phyloP scores from a whole-genome alignment of 2,113 vertebrate species.

The Semicossyphus pulcher region DNA sequence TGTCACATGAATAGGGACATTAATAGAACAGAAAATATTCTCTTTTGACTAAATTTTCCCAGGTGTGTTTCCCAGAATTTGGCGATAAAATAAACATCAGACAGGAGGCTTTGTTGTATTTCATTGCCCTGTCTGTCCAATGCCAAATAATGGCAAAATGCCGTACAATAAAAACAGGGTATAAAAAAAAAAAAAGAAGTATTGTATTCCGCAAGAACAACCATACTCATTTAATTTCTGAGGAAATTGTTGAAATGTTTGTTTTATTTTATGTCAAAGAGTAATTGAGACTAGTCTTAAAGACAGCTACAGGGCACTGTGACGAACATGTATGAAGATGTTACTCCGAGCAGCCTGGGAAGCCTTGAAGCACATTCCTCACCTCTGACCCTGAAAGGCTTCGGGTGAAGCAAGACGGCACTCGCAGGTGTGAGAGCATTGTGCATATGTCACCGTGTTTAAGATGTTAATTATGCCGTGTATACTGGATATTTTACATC shows the following conservation, averaged over 20 bases:
- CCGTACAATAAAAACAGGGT: not conserved
- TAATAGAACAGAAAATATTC: no score
- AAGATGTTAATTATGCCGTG: no score
- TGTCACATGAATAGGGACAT: no score
- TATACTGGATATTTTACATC: not conserved
- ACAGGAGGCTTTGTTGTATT: no score
- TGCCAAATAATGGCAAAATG: no score
- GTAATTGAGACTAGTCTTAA: not conserved
- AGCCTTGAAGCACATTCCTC: conserved; percentile 65
- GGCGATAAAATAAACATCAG: not conserved
- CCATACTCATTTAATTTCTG: not conserved
- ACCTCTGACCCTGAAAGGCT: conserved; percentile 14
- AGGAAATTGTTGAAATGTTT: not conserved
- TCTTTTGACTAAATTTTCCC: no score
- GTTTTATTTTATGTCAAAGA: not conserved
- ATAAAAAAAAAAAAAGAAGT: no score
- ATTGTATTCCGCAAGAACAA: not conserved
- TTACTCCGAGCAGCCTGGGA: conserved; percentile 21
- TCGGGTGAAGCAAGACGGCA: not conserved
- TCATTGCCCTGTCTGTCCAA: no score
- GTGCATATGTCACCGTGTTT: not conserved
- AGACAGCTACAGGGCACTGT: not conserved
- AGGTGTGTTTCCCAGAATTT: not conserved
- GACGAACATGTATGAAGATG: conserved; percentile 37
- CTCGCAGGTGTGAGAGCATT: not conserved